Conservation (phyloP, 2,113 vertebrate species). For the Nothoprocta perdicaria region DNA sequence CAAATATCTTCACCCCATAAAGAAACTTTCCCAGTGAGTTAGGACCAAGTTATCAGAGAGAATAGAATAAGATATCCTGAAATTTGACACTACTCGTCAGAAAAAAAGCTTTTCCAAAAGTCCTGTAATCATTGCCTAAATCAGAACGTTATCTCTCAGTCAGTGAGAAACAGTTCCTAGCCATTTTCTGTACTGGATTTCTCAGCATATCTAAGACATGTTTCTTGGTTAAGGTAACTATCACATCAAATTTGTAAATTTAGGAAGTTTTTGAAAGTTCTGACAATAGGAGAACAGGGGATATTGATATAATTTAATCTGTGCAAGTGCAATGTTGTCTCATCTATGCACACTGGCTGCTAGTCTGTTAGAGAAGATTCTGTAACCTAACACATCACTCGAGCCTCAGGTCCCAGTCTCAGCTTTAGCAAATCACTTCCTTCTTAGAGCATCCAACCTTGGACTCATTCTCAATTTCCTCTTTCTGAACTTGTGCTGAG, state of each 20-base stretch:
- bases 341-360: accelerated
- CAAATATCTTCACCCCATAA: background rate
- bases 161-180: accelerated
- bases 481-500: background rate
- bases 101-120: background rate
- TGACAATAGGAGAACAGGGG: background rate
- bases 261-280: background rate
- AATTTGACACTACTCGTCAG: background rate
- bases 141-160: background rate
- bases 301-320: background rate
- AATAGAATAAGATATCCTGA: background rate
- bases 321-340: background rate
- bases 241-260: background rate
- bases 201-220: background rate
- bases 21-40: background rate
- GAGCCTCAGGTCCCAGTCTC: background rate
- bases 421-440: background rate
- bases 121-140: background rate
- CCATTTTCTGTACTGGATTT: accelerated
- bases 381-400: background rate
- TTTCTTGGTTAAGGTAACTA: background rate
- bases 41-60: background rate
- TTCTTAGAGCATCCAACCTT: background rate
- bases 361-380: background rate
- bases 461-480: background rate